Base-by-base conservation (phyloP, 1,140 invertebrate species). In the Diplogasteroides magnus region DNA sequence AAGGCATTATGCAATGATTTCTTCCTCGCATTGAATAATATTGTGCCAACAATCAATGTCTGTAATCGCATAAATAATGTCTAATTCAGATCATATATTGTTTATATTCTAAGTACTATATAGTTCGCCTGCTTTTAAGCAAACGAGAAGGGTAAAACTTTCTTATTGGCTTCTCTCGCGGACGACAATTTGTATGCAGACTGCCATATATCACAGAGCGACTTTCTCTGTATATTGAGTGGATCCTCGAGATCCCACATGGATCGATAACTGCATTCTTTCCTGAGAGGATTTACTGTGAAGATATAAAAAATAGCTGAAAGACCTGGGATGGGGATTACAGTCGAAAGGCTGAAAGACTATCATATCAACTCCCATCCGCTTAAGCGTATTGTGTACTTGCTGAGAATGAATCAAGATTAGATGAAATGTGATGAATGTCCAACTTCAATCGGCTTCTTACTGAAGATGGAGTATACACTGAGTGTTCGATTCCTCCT, bases 241-340 rank as follows among this genome's bases (percentile, higher is more conserved):
- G 77, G 75, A 58, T 83, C 81, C 27, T 77, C 37, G 31, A 74
- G 62, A 59, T 83, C 81, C 81, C 81, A 81, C 75, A 81, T 81
- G 25, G 58, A 77, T 31, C 74, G 62, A 68, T 81, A 81, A 14
- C 71, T 74, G 62, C 79, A 81, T 59, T 75, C 64, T 3, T 73
- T 28, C 57, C 79, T 80, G 57, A 58, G 78, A 69, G 1, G 23
- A n/a, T n/a, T n/a, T n/a, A n/a, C n/a, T n/a, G n/a, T n/a, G n/a
- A n/a, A n/a, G n/a, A n/a, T n/a, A n/a, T n/a, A n/a, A n/a, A n/a
- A n/a, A n/a, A n/a, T n/a, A n/a, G n/a, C n/a, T n/a, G n/a, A n/a
- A n/a, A n/a, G n/a, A 37, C n/a, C 61, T 67, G 28, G 32, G 58
- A 48, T 67, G 32, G 14, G 37, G 59, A 3, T 64, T 58, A 58